Base-by-base conservation (phyloP, 2,888 invertebrate genomes). In the Dysmachus trigonus region DNA sequence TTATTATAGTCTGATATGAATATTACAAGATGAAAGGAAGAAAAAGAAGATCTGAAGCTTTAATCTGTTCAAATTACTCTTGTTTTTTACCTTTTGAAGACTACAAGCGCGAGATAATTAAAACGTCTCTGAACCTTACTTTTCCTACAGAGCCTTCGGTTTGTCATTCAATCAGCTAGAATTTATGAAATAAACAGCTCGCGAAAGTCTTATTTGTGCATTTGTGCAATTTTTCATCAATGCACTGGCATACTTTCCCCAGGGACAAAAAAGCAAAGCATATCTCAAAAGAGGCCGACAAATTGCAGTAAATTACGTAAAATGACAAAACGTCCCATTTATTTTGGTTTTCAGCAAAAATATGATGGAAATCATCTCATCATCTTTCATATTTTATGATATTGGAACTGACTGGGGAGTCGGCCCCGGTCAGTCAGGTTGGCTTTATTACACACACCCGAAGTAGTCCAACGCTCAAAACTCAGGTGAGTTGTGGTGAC, bases 211-310 rank as follows among this genome's bases (percentile, higher is more conserved):
- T 18, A 35, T 18, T 33, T 15, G 74, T 35, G 74, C 31, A 18
- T 33, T 31, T 35, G 18, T 74, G 62, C 62, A 22, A 51, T 51
- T 79, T 51, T 79, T 18, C 30, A 79, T 38, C 31, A 47, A 47
- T 77, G 27, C 79, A 30, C 15, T 76, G 79, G 41, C 79, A 79
- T 51, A 79, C 79, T 79, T 79, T 79, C 79, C 27, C 79, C 41
- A 8, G 13, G 79, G n/a, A n/a, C 30, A 7, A 47, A 15, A 18
- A 79, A n/a, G n/a, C n/a, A n/a, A 18, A 30, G 51, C n/a, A 79
- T 51, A 51, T 79, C 27, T 79, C 51, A 79, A 79, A n/a, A 79
- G 79, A 79, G n/a, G 53, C 79, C 79, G 79, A 79, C 79, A 79
- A 51, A 79, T 79, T 79, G 79, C 79, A 79, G 79, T 22, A 79